phyloP scores from a whole-genome alignment of 2,797 vertebrate genomes.

The Gorsachius magnificus region DNA sequence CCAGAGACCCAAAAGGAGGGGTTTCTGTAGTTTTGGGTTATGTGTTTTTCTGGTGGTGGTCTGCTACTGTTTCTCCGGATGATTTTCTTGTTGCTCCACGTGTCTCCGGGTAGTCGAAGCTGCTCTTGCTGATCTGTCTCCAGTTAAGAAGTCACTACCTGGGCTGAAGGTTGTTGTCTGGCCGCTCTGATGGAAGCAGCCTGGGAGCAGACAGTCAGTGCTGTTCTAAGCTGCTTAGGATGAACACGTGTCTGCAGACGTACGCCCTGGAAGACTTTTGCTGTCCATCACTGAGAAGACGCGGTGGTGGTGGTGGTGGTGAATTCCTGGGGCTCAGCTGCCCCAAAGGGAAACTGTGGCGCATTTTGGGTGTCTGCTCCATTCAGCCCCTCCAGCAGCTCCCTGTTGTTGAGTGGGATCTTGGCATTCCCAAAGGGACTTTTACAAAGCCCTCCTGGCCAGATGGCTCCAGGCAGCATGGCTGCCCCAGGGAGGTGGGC shows the following conservation, averaged over 20 bases:
- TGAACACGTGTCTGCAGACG: not conserved
- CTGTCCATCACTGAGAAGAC: not conserved
- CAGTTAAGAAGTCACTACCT: not conserved
- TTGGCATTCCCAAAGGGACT: not conserved
- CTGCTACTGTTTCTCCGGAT: not conserved
- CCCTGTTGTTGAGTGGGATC: not conserved
- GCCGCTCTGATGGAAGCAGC: not conserved
- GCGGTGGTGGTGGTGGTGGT: not conserved
- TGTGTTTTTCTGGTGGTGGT: not conserved
- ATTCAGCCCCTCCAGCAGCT: not conserved
- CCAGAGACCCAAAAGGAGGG: not conserved
- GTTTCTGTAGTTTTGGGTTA: not conserved
- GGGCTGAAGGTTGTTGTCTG: not conserved
- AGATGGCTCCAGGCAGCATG: not conserved
- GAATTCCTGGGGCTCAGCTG: not conserved
- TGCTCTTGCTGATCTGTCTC: not conserved
- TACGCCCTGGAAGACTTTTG: not conserved
- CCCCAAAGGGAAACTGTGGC: not conserved
- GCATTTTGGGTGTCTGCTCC: not conserved
- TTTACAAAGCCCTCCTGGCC: not conserved
- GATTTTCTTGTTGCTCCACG: not conserved
- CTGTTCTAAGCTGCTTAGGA: not conserved
- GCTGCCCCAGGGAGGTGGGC: accelerated
- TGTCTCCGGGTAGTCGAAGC: not conserved
- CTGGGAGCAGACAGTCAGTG: not conserved